Evolutionary conservation across 1,140 invertebrate genomes (phyloP), one percentile per base, ranked within the genome.

Genomic region (Macrosteles quadrilineatus): DNA sequence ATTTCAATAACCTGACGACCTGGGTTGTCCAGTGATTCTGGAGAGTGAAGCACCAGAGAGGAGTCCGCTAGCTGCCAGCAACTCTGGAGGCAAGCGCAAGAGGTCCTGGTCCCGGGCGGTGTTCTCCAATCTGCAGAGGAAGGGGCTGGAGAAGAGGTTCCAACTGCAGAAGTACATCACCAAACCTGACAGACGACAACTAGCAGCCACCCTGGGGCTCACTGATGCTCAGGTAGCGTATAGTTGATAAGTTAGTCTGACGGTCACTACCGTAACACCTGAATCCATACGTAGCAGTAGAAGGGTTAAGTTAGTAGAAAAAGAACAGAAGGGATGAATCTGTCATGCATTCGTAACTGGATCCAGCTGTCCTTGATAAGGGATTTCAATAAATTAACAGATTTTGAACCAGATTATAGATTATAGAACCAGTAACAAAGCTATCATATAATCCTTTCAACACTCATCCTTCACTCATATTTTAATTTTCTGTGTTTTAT

Each of bases 121-220:
- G 0, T 93, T 94, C 82, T 97, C 93, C 59, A 95, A 97, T 78
- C 87, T 95, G 0, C 97, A 98, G 78, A 83, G 96, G 63, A 95
- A 97, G 74, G 96, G 96, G 0, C 83, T 98, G 63, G 97, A 98
- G 82, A 92, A 96, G 74, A 82, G 95, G 75, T 98, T 98, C 81
- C 94, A 96, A 80, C 87, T 96, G n/a, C 96, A 98, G 81, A 98
- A 98, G 81, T 98, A 98, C 81, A 98, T 98, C 77, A 97, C 94
- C 69, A 98, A 98, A 80, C 96, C 96, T 0, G 96, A 98, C 81
- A 87, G 97, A 77, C 94, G 97, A 81, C 97, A 98, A 78, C 82
- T 98, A 30, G 97, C 97, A 0, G 95, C 97, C 78, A 95, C 96
- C 80, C 84, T 98, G 43, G 96, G 96, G 23, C 85, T 98, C 0